Percentiles rank a stretch among this genome's conserved stretches.
Evolutionary conservation across 2,113 vertebrate species (phyloP).

Genomic region (Diadophis punctatus): DNA sequence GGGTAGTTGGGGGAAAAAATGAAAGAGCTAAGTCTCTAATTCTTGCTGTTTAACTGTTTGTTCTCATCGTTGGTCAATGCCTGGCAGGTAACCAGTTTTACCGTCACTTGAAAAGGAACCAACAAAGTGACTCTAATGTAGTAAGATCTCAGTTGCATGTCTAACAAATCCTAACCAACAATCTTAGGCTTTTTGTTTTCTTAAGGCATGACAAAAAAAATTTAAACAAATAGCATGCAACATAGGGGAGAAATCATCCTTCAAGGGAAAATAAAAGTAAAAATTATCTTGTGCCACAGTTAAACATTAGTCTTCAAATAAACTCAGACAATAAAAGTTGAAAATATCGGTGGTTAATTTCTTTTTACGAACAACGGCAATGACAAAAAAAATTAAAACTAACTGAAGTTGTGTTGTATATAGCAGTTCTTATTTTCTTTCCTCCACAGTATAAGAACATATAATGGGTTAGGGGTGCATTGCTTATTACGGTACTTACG

Average conservation of each 20-base stretch:
- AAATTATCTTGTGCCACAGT: conserved; percentile 79
- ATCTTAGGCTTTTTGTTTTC: conserved; percentile 71
- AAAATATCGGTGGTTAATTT: conserved; percentile 78
- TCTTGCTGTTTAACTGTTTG: conserved; percentile 80
- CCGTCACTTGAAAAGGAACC: conserved; percentile 70
- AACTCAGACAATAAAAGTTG: conserved; percentile 50
- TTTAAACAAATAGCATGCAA: conserved; percentile 79
- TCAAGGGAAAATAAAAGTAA: conserved; percentile 68
- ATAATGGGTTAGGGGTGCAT: conserved; percentile 87
- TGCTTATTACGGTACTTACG: conserved; percentile 95
- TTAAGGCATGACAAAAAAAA: conserved; percentile 92
- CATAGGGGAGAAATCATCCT: conserved; percentile 88
- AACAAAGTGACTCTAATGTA: conserved; percentile 70
- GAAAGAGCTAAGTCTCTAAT: conserved; percentile 75
- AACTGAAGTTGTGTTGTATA: conserved; percentile 81
- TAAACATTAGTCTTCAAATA: conserved; percentile 70
- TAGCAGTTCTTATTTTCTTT: conserved; percentile 85
- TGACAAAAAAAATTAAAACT: background rate
- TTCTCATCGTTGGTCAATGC: conserved; percentile 85
- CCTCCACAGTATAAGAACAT: conserved; percentile 82
- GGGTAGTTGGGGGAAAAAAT: conserved; percentile 74
- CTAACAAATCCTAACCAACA: conserved; percentile 75
- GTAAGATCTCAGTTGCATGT: conserved; percentile 83
- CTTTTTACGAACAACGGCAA: conserved; percentile 72
- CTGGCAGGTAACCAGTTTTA: conserved; percentile 79